Evolutionary conservation across 1,140 invertebrate species (phyloP), one percentile per base, ranked within the genome.

Genomic region (Belonocnema kinseyi): DNA sequence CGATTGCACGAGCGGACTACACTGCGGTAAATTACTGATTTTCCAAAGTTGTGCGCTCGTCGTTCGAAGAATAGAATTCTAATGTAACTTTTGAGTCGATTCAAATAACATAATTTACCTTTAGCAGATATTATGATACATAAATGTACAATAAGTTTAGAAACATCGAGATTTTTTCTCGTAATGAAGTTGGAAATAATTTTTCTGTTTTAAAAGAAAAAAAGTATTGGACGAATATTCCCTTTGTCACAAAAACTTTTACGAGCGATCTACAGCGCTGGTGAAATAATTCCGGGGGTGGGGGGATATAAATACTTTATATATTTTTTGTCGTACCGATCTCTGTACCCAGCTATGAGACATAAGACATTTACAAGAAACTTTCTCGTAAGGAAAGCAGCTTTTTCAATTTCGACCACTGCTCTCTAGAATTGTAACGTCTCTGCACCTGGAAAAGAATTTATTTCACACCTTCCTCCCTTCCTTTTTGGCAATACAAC

Each of bases 381-480:
- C 40, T 66, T 16, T 66, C 26, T 40, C 26, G 16, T 17, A 54
- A 54, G 16, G 13, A 54, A 54, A 16, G n/a, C 7, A 54, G 17
- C 16, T 54, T 10, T 54, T 19, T 54, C n/a, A 46, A 40, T 40
- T 66, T 40, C 61, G 8, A 58, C 19, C 61, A 66, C 61, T 40
- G 61, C 61, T 66, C 61, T 66, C 26, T 46, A 21, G 61, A 40
- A 66, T 33, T 14, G 12, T 26, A 61, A 61, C 21, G 26, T 66
- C 33, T 61, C 58, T 66, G 61, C 61, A 66, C 61, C 11, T 33
- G 19, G 26, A 61, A 61, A 66, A 66, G 21, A 40, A 66, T 40
- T 40, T 66, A 66, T 66, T 61, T 66, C 61, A 66, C 61, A 66
- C 61, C 61, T 66, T 33, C 26, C 61, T 66, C 61, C 61, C 61